Evolutionary conservation across 2,888 invertebrate species (phyloP), one percentile per base, ranked within the genome.

Genomic region (Tenthredo distinguenda): DNA sequence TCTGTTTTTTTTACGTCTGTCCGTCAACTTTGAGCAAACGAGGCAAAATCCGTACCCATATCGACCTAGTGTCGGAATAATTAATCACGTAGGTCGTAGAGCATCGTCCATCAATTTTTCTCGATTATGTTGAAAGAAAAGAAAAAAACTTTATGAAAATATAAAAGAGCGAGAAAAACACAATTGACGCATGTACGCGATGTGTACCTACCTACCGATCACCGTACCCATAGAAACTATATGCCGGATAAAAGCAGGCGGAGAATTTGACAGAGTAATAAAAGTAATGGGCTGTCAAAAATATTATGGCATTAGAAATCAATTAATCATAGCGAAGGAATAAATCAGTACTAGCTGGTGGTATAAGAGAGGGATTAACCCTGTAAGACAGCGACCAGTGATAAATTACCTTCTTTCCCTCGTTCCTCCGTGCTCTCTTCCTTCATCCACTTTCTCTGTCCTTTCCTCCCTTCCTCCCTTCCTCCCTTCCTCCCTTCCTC

Each of bases 291-390:
- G 85, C 86, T 86, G 82, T 84, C 84, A 85, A 83, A 79, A 86
- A 77, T 84, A 85, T 87, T 87, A 86, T 82, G 74, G 86, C 87
- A 89, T 90, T 89, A 88, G 86, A 86, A 87, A 89, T 86, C 87
- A 88, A 90, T 90, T 89, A 88, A 89, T 90, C 88, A 89, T 87
- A 71, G 84, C 85, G 85, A 85, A 86, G 85, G 86, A 88, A 91
- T 90, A 90, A 91, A 91, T 90, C 89, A 89, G 89, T 87, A 88
- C 88, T 55, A 55, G 47, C 83, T 83, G 68, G 34, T 68, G 83
- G 83, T 89, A 88, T 89, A 89, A 89, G 90, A 88, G 88, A 88
- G 86, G 88, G 89, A 91, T 90, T 90, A 91, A 90, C 88, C 88
- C 86, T 85, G 85, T 85, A 88, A 89, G 89, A 87, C 86, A 87